Evolutionary conservation across 2,888 invertebrate species (phyloP), one percentile per base, ranked within the genome.

Genomic region (Ophonus ardosiacus): DNA sequence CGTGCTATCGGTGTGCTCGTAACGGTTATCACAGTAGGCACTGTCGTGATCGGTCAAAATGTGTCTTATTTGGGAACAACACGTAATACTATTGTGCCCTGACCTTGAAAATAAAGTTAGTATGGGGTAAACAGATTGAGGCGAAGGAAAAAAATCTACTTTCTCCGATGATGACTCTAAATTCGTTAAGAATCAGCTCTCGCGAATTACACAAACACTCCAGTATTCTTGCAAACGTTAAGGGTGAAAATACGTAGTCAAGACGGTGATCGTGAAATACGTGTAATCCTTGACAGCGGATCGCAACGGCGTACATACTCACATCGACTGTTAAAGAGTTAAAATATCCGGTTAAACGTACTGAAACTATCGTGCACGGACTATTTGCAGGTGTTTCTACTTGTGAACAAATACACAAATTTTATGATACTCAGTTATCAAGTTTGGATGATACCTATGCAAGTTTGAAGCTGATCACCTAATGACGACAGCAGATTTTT

Each of bases 1-100:
- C 86, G 4, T 88, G 89, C 87, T 88, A 87, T 85, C 51, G 84
- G 8, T 89, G 88, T 85, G 61, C 88, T 0, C 86, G 86, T 59
- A n/a, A 24, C 13, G 87, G 87, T 17, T 88, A 88, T 85, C 31
- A 65, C n/a, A 74, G 86, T 15, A 85, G 65, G 43, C 86, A 86
- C 40, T 89, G 88, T 85, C 84, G 85, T 57, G 59, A 21, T 7
- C 85, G 86, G 21, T 21, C 87, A 17, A 87, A 81, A 51, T 89
- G 88, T 84, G 65, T 87, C 13, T 31, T 88, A 15, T 89, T 88
- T 79, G 81, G 85, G 13, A 85, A 17, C 71, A 79, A 61, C 88
- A 89, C 85, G 85, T 85, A 5, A 21, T 86, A 10, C 21, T 89
- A 15, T 87, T 89, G 87, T 89, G 88, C 83, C 85, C 86, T n/a